Evolutionary conservation across 2,888 invertebrate species (phyloP).

Genomic region (Eremobia ochroleuca): DNA sequence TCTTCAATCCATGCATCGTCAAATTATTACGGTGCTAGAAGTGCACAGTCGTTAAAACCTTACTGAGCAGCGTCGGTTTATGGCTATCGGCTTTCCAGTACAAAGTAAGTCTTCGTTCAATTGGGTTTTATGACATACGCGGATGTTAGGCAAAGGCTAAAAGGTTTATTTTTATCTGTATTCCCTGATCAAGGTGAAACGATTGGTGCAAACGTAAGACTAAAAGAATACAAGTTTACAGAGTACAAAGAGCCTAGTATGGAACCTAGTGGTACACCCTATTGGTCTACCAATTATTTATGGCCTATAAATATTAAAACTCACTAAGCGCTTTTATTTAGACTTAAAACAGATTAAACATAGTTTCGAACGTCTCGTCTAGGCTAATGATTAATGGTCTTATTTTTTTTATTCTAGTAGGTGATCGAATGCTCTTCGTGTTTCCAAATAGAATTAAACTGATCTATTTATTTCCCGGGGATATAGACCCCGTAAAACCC

Average conservation of each 20-base stretch:
- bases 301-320: not conserved
- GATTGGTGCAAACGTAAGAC: conserved; percentile 9
- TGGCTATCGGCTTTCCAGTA: conserved; percentile 47
- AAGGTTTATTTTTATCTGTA: conserved; percentile 42
- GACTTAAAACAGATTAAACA: not conserved
- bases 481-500: conserved; percentile 5
- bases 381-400: not conserved
- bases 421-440: not conserved
- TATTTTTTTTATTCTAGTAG: not conserved
- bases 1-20: conserved; percentile 11
- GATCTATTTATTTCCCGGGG: conserved; percentile 4
- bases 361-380: not conserved
- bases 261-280: conserved; percentile 2
- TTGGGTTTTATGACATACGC: conserved; percentile 39
- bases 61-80: conserved; percentile 32
- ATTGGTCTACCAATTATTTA: not conserved
- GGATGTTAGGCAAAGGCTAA: conserved; percentile 35
- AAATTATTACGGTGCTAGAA: conserved; percentile 37
- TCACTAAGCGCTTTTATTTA: not conserved
- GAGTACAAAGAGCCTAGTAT: not conserved
- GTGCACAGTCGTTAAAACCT: conserved; percentile 50
- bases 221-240: not conserved
- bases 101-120: conserved; percentile 53
- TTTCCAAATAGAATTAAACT: not conserved
- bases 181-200: conserved; percentile 28